Evolutionary conservation across 2,113 vertebrate species (phyloP).

Genomic region (Protobothrops flavoviridis): DNA sequence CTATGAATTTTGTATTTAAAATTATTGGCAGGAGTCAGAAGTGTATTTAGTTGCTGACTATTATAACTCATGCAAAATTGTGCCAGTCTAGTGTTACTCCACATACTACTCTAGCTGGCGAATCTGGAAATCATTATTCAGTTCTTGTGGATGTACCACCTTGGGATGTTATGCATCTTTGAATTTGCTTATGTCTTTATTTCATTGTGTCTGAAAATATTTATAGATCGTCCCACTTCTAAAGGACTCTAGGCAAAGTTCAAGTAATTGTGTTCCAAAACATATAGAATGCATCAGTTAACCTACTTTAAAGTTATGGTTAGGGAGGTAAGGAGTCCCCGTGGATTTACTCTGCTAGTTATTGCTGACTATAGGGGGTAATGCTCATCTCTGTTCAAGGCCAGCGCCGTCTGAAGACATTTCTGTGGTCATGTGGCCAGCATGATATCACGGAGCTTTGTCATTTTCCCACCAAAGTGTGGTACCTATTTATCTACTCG

Average conservation of each 20-base stretch:
- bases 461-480: neutral
- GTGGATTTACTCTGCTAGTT: neutral
- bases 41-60: neutral
- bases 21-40: neutral
- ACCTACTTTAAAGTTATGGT: neutral
- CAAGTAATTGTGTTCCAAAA: neutral
- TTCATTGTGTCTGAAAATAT: neutral
- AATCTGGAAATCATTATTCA: neutral
- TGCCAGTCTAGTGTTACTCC: neutral
- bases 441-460: neutral
- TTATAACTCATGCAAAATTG: neutral
- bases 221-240: neutral
- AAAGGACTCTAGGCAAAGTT: neutral
- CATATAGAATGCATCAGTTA: neutral
- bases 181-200: neutral
- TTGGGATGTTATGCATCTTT: neutral
- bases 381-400: neutral
- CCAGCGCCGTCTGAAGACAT: neutral
- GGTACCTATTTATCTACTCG: neutral
- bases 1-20: neutral
- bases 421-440: neutral
- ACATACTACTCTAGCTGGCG: neutral
- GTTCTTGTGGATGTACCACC: neutral
- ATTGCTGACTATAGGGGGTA: neutral
- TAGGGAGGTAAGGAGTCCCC: neutral